Evolutionary conservation across 2,113 vertebrate species (phyloP).

Genomic region (Connochaetes taurinus): DNA sequence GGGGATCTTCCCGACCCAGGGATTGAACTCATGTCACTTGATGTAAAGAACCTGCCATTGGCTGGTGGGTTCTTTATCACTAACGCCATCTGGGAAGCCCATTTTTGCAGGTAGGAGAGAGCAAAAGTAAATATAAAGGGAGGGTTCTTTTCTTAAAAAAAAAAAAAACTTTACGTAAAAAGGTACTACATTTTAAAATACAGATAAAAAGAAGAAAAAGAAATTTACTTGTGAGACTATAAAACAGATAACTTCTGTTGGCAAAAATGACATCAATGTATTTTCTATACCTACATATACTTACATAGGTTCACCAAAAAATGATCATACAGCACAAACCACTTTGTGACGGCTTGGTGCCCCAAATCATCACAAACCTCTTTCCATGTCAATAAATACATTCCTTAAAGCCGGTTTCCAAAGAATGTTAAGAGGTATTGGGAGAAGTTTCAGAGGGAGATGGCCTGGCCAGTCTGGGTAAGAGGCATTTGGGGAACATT

Average conservation of each 20-base stretch:
- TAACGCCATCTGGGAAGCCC: not conserved
- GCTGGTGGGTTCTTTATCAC: not conserved
- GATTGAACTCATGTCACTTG: not conserved
- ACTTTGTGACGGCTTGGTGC: no score
- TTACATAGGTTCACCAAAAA: not conserved
- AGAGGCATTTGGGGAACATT: not conserved
- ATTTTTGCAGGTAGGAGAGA: not conserved
- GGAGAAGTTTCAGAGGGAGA: not conserved
- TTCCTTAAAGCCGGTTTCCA: not conserved
- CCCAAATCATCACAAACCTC: accelerated
- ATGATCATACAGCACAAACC: no score
- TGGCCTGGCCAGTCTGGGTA: not conserved
- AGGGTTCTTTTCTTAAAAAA: not conserved
- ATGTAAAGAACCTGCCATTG: not conserved
- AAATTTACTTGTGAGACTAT: not conserved
- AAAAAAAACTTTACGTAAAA: not conserved
- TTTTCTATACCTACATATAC: not conserved
- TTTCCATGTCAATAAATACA: not conserved
- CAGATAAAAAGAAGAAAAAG: not conserved
- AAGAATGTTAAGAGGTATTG: not conserved
- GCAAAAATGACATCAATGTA: not conserved
- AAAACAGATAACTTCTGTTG: not conserved
- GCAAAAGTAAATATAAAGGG: not conserved
- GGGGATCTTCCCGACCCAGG: not conserved
- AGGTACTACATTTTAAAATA: not conserved